Base-by-base conservation (phyloP, 2,888 invertebrate species). In the Athalia rosae region DNA sequence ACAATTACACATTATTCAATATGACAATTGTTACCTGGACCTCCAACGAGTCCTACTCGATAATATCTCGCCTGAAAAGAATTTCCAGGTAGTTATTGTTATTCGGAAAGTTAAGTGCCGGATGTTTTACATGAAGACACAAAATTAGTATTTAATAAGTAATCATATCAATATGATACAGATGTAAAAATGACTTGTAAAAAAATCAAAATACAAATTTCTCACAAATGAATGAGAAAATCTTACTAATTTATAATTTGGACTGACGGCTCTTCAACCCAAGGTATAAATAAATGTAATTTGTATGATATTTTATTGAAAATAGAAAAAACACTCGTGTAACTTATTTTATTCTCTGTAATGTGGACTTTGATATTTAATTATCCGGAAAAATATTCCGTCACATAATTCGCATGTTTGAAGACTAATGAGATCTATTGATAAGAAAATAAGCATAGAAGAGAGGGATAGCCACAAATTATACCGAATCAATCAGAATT, bases 311-410 rank as follows among this genome's bases (percentile, higher is more conserved):
- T 85, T 85, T 86, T 87, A 76, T 81, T 83, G 83, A 84, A 84
- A 84, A 85, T 84, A 83, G 83, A 84, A 82, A 84, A 77, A 85
- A 86, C 80, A 81, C 83, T 78, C 84, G 80, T 86, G 82, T 87
- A 88, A 88, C 84, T 88, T 87, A 87, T 87, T 88, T 88, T 87
- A 85, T 86, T 86, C 84, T 81, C 83, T 82, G 83, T 85, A 85
- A 86, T 83, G 86, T 86, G 84, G 84, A 85, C 84, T 80, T 83
- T 83, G 43, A 4, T 53, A 56, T n/a, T 15, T 64, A 82, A 81
- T 81, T 82, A 82, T 82, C 82, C 81, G 82, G 81, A 82, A 82
- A 79, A 79, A 83, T 81, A 80, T 81, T 82, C 80, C 81, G 82
- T 82, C 81, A 80, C 71, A 79, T 79, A 81, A 85, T 86, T 85